These are phyloP conservation scores for Tribolium freemani DNA, from an alignment of 2,888 invertebrate genomes.

Conservation along the genomic window DNA sequence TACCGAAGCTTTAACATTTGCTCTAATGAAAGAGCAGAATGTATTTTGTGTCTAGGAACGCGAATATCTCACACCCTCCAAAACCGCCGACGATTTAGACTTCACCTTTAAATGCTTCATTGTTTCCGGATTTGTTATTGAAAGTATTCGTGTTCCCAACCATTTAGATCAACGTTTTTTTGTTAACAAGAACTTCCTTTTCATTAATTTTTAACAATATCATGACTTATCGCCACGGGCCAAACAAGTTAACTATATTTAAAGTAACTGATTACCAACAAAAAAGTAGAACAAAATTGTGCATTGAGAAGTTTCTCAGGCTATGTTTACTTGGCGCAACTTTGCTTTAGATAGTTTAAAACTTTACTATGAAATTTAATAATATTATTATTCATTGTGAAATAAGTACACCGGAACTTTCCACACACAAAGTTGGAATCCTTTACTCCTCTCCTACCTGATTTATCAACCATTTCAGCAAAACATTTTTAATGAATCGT, in stretches of 20 bases:
- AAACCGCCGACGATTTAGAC: conserved; percentile 18
- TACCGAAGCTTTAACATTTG: conserved; percentile 14
- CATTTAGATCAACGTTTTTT: conserved; percentile 15
- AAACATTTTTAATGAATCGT: background rate
- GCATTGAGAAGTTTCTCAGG: background rate
- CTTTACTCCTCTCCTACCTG: background rate
- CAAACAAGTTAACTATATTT: background rate
- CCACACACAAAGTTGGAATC: no score
- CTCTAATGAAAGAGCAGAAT: conserved; percentile 28
- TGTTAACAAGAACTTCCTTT: background rate
- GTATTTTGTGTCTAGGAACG: conserved; percentile 18
- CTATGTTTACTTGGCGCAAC: background rate
- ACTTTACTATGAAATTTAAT: background rate
- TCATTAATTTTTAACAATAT: background rate
- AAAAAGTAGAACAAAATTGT: background rate
- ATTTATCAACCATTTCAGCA: background rate
- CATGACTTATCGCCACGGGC: background rate
- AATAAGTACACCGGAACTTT: background rate
- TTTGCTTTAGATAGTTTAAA: conserved; percentile 1
- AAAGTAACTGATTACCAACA: background rate
- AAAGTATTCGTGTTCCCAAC: conserved; percentile 6
- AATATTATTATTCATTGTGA: conserved; percentile 8
- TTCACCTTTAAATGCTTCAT: conserved; percentile 21
- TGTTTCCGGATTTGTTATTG: conserved; percentile 25
- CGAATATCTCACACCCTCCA: conserved; percentile 10